A percentile compares a stretch with the other conserved stretches of the same genome.
phyloP scores from a whole-genome alignment of 2,888 invertebrate genomes.

The Tetanocera ferruginea region DNA sequence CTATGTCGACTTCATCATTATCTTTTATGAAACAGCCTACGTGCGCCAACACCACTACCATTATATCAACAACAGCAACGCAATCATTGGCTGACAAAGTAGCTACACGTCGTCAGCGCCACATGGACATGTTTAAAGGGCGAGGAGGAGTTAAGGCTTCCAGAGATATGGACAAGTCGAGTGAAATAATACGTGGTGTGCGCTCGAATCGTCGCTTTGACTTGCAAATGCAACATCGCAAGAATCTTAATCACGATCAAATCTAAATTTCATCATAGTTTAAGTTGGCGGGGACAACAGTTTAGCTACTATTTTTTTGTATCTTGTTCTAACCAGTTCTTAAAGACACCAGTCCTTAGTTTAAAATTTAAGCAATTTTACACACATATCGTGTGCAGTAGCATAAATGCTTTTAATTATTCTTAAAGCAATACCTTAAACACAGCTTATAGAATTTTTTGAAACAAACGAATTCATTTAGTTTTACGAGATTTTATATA shows the following conservation, averaged over 20 bases:
- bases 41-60: neutral
- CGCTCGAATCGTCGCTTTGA: conserved; percentile 81
- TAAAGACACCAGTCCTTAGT: too few species aligned
- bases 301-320: too few species aligned
- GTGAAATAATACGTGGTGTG: conserved; percentile 74
- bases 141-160: conserved; percentile 45
- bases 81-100: conserved; percentile 49
- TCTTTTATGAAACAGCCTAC: neutral
- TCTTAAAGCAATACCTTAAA: too few species aligned
- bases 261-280: neutral
- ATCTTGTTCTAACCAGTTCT: too few species aligned
- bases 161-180: conserved; percentile 38
- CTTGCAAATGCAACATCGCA: conserved; percentile 78
- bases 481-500: neutral
- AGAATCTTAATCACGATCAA: conserved; percentile 53
- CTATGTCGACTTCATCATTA: neutral
- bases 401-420: too few species aligned
- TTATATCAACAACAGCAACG: too few species aligned
- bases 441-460: too few species aligned
- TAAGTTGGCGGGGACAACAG: neutral
- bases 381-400: too few species aligned
- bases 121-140: conserved; percentile 64
- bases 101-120: conserved; percentile 58
- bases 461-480: too few species aligned
- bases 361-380: too few species aligned